Base-by-base conservation (phyloP, 1,140 invertebrate genomes). In the Drosophila gunungcola region DNA sequence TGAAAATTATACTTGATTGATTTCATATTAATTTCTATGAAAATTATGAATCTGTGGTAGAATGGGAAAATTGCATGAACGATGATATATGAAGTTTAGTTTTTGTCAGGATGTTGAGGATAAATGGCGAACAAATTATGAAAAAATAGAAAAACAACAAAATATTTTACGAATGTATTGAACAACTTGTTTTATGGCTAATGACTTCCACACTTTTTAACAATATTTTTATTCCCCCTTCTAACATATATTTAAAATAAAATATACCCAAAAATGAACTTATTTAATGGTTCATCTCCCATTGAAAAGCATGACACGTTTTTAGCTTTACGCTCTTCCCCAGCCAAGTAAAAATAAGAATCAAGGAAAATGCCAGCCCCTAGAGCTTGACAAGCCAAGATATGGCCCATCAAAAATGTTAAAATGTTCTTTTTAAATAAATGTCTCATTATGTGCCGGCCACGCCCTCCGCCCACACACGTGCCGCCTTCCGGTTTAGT, bases 21-120 rank as follows among this genome's bases (percentile, higher is more conserved):
- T 88, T 88, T 88, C 83, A 63, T 77, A 77, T 89, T 88, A 88
- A 80, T 88, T 89, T 89, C 80, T 52, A 36, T 36, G 65, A 76
- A 75, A 82, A 79, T 82, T 65, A 82, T 82, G 69, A 73, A 78
- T 80, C 57, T 13, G n/a, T 4, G 34, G 7, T 5, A n/a, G 39
- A 27, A 42, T 12, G 11, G 6, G 16, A 25, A 32, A 69, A 56
- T 45, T 69, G 54, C 39, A 67, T 53, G 58, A 61, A 65, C 49
- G 54, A 83, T 85, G 77, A 85, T 78, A 56, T 54, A 54, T 70
- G 16, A 21, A 58, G 41, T 39, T 62, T 62, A 39, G 38, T 12
- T 29, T 48, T 13, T 32, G 49, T n/a, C 16, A 39, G 5, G 34
- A 55, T 48, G 48, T 73, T 49, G 11, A 4, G 16, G n/a, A 27